Evolutionary conservation across 2,113 vertebrate species (phyloP).

Genomic region (Coreoperca whiteheadi): DNA sequence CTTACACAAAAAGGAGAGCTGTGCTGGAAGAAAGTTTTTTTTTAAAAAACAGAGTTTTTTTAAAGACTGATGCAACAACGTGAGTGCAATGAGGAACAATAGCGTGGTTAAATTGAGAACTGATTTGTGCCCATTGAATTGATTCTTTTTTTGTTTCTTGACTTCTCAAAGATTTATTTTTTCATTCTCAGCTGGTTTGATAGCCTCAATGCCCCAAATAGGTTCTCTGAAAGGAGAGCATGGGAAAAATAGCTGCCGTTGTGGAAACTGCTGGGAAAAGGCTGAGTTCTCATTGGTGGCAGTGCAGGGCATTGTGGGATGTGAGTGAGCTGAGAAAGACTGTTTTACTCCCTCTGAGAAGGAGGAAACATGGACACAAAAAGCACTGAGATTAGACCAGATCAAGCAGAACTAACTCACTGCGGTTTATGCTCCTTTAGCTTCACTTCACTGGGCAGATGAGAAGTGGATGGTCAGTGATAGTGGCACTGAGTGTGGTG

Average conservation of each 20-base stretch:
- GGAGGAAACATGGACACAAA: slow-evolving; percentile 62
- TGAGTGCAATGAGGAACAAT: slow-evolving; percentile 49
- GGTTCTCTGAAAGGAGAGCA: slow-evolving; percentile 68
- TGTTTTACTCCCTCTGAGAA: slow-evolving; percentile 61
- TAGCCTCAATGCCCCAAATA: slow-evolving; percentile 72
- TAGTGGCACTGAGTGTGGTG: slow-evolving; percentile 5
- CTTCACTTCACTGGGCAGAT: slow-evolving; percentile 47
- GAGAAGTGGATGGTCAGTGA: slow-evolving; percentile 41
- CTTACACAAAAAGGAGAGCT: slow-evolving; percentile 16
- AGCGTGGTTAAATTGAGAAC: slow-evolving; percentile 35
- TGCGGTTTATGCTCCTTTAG: slow-evolving; percentile 26
- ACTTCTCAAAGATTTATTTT: slow-evolving; percentile 53
- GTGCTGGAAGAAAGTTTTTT: slow-evolving; percentile 25
- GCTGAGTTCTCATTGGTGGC: slow-evolving; percentile 68
- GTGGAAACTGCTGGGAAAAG: slow-evolving; percentile 78
- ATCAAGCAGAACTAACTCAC: slow-evolving; percentile 53
- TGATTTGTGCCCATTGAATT: slow-evolving; percentile 41
- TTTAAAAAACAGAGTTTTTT: slow-evolving; percentile 8
- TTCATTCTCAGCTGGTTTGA: slow-evolving; percentile 61
- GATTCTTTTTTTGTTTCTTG: slow-evolving; percentile 26
- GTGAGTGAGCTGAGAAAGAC: slow-evolving; percentile 55
- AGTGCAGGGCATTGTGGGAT: slow-evolving; percentile 71
- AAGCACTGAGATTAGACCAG: slow-evolving; percentile 52
- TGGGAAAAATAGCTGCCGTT: slow-evolving; percentile 76
- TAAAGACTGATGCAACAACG: slow-evolving; percentile 22